These are phyloP conservation scores for Pantherophis vulpinus DNA, from an alignment of 2,797 vertebrate species.

Conservation along the genomic window DNA sequence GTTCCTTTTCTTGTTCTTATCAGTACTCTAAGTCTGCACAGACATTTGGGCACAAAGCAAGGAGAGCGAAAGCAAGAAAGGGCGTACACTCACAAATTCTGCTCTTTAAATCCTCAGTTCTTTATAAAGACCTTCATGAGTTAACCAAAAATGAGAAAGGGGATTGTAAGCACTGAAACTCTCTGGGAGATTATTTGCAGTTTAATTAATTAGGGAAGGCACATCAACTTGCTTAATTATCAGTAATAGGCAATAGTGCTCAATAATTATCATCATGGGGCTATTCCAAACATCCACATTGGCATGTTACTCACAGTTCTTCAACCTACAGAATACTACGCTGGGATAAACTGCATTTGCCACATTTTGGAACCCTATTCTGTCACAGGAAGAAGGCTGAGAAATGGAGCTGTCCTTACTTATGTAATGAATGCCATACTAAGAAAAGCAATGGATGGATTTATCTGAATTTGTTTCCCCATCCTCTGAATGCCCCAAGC, in stretches of 20 bases:
- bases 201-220: not conserved
- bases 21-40: not conserved
- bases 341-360: not conserved
- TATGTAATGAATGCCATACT: not conserved
- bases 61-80: not conserved
- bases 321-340: not conserved
- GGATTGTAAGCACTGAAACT: not conserved
- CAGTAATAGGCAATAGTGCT: not conserved
- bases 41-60: not conserved
- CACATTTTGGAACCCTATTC: not conserved
- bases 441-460: not conserved
- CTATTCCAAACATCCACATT: not conserved
- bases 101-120: not conserved
- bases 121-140: not conserved
- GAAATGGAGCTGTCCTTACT: not conserved
- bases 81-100: not conserved
- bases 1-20: not conserved
- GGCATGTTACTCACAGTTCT: not conserved
- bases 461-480: not conserved
- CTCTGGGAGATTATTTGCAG: not conserved
- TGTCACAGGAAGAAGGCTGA: not conserved
- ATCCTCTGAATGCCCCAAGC: not conserved
- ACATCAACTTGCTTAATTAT: not conserved
- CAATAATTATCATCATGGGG: not conserved
- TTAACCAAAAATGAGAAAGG: not conserved